Evolutionary conservation across 2,888 invertebrate genomes (phyloP).

Genomic region (Pristionchus fissidentatus): DNA sequence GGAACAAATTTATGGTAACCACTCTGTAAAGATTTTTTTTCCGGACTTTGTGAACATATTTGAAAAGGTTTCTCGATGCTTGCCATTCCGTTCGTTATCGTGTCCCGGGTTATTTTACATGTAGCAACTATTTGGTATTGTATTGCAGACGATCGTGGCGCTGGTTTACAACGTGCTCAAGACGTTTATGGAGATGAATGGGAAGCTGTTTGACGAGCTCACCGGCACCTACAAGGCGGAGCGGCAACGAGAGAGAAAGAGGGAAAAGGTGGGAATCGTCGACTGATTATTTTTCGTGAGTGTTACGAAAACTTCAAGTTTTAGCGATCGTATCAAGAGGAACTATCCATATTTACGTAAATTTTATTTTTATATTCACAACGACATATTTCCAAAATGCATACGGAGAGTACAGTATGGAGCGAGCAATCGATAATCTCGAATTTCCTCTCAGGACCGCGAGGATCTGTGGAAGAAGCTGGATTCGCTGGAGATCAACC

Average conservation of each 20-base stretch:
- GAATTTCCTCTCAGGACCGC: constrained; percentile 81
- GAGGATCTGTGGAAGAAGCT: constrained; percentile 90
- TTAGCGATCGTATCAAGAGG: background rate
- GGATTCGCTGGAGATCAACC: constrained; percentile 71
- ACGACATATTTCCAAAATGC: too few relatives aligned
- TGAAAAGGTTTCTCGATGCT: too few relatives aligned
- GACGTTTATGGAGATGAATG: constrained; percentile 99
- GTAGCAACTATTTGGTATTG: background rate
- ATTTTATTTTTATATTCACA: too few relatives aligned
- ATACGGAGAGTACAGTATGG: too few relatives aligned
- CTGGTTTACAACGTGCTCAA: constrained; percentile 99
- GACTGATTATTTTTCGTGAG: too few relatives aligned
- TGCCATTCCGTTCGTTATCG: too few relatives aligned
- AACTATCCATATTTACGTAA: background rate
- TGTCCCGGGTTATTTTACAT: too few relatives aligned
- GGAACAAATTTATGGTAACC: background rate
- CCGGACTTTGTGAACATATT: too few relatives aligned
- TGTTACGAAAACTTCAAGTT: background rate
- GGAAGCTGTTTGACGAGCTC: constrained; percentile 98
- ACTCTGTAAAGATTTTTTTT: too few relatives aligned
- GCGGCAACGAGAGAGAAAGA: constrained; percentile 95
- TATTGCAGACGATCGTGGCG: constrained; percentile 89
- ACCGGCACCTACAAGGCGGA: constrained; percentile 98
- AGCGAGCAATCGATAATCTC: background rate
- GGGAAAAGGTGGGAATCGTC: constrained; percentile 82